Evolutionary conservation across 2,797 vertebrate species (phyloP).

Genomic region (Bucorvus abyssinicus): DNA sequence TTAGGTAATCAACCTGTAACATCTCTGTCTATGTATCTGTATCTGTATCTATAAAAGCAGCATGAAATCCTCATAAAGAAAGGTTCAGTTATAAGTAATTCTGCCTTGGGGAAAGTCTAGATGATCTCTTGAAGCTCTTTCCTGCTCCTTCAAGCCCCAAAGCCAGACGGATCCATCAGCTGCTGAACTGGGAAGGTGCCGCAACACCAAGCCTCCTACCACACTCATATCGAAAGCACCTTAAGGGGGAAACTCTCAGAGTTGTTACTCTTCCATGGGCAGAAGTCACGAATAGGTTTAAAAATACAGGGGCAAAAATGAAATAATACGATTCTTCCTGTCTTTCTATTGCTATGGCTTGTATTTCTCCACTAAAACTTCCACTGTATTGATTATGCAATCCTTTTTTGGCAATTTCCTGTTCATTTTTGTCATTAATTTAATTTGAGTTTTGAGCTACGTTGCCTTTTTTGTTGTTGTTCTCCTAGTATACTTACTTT

Average conservation of each 20-base stretch:
- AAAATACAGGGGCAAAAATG: not conserved
- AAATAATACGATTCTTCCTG: not conserved
- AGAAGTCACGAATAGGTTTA: not conserved
- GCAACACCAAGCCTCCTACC: not conserved
- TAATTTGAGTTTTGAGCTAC: not conserved
- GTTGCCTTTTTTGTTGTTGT: not conserved
- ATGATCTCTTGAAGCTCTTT: not conserved
- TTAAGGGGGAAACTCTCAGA: not conserved
- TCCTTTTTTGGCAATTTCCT: not conserved
- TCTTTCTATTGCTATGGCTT: not conserved
- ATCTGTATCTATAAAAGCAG: not conserved
- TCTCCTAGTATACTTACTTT: conserved; percentile 67
- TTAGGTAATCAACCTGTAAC: not conserved
- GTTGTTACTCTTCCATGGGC: not conserved
- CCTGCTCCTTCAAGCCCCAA: not conserved
- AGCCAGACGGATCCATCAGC: not conserved
- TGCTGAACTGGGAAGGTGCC: not conserved
- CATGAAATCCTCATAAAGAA: not conserved
- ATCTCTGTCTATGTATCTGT: no score
- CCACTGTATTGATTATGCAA: not conserved
- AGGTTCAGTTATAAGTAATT: not conserved
- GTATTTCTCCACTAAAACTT: not conserved
- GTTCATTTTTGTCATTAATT: not conserved
- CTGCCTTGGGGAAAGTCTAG: not conserved
- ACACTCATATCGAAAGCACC: rapidly evolving